phyloP scores from a whole-genome alignment of 2,888 invertebrate species.

The Eupithecia insigniata region DNA sequence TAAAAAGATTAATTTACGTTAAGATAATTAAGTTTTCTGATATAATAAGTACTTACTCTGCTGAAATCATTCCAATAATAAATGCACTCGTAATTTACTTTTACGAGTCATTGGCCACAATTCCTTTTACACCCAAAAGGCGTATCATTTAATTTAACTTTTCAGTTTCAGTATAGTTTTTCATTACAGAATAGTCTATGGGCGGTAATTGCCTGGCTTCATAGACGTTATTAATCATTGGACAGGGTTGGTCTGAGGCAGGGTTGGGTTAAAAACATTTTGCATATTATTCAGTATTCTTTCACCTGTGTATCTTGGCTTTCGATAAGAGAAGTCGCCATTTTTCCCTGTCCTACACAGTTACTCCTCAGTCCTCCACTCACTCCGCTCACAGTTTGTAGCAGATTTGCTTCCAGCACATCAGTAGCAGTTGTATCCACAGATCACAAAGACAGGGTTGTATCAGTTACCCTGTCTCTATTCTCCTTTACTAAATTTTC shows the following conservation, averaged over 20 bases:
- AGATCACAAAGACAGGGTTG: too few relatives aligned
- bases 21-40: background rate
- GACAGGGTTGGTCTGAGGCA: slow-evolving; percentile 59
- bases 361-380: too few relatives aligned
- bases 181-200: slow-evolving; percentile 60
- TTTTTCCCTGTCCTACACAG: too few relatives aligned
- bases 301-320: too few relatives aligned
- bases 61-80: background rate
- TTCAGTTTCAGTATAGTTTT: slow-evolving; percentile 64
- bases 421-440: too few relatives aligned
- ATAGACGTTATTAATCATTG: slow-evolving; percentile 81
- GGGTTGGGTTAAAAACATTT: slow-evolving; percentile 32
- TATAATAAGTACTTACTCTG: background rate
- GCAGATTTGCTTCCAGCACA: too few relatives aligned
- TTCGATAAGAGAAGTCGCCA: too few relatives aligned
- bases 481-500: too few relatives aligned
- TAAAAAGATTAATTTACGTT: background rate
- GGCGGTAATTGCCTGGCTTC: slow-evolving; percentile 69
- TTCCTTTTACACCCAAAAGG: slow-evolving; percentile 49
- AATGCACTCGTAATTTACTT: slow-evolving; percentile 18
- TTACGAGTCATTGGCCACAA: slow-evolving; percentile 14
- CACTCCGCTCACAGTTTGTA: too few relatives aligned
- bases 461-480: background rate
- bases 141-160: slow-evolving; percentile 63
- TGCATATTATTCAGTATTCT: background rate